Evolutionary conservation across 2,113 vertebrate species (phyloP).

Genomic region (Calonectris borealis): DNA sequence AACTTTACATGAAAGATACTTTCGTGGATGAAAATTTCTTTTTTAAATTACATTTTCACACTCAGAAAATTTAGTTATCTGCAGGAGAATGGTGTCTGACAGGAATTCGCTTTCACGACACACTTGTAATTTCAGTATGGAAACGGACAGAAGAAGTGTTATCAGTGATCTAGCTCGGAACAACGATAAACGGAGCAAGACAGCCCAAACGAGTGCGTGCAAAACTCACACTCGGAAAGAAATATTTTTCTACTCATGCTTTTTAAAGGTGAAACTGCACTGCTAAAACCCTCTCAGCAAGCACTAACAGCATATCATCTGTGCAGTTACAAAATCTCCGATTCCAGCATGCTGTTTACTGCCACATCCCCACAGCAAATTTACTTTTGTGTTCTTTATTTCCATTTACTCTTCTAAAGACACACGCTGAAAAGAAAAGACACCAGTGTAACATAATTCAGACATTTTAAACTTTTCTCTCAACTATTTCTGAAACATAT

Average conservation of each 20-base stretch:
- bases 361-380: neutral
- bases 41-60: neutral
- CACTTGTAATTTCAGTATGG: neutral
- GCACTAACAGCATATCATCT: neutral
- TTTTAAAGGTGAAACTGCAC: neutral
- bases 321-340: neutral
- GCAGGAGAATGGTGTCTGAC: neutral
- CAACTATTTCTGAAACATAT: constrained; percentile 34
- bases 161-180: neutral
- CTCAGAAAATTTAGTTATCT: neutral
- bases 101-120: neutral
- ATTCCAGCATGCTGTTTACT: too few relatives aligned
- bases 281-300: neutral
- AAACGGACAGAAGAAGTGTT: neutral
- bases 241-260: neutral
- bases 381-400: neutral
- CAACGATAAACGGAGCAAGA: neutral
- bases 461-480: constrained; percentile 41
- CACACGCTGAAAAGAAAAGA: neutral
- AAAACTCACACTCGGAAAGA: neutral
- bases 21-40: neutral
- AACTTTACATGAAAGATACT: neutral
- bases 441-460: neutral
- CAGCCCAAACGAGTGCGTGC: accelerated
- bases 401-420: neutral